Percentiles rank a stretch among this genome's conserved stretches.
Conservation (phyloP, 2,888 invertebrate genomes). For the Xiphydria camelus region DNA sequence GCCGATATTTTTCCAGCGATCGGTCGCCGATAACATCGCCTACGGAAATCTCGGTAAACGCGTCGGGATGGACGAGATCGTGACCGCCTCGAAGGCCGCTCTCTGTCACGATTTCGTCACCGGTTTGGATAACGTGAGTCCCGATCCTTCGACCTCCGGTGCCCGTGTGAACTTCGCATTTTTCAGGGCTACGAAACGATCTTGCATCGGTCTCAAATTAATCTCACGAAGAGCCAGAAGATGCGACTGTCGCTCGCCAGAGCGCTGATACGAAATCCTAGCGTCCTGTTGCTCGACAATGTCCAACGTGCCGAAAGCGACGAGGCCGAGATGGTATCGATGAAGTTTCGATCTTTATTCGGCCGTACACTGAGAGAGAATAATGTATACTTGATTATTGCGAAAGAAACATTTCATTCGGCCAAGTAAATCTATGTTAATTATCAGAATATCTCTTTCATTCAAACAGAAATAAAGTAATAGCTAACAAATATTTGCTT, state of each 20-base stretch:
- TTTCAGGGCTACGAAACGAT: constrained; percentile 17
- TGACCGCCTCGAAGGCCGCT: constrained; percentile 53
- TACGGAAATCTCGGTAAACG: constrained; percentile 59
- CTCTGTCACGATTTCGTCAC: constrained; percentile 59
- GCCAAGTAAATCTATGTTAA: too few relatives aligned
- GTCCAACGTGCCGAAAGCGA: constrained; percentile 18
- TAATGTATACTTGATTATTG: not conserved
- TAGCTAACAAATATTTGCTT: too few relatives aligned
- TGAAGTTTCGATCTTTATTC: not conserved
- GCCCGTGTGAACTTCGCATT: not conserved
- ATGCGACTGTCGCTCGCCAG: constrained; percentile 21
- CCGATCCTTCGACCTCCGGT: not conserved
- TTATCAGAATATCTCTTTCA: too few relatives aligned
- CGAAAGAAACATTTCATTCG: too few relatives aligned
- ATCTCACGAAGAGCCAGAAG: constrained; percentile 21
- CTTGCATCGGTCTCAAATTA: constrained; percentile 8
- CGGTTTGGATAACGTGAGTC: constrained; percentile 50
- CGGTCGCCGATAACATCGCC: constrained; percentile 62
- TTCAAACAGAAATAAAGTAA: too few relatives aligned
- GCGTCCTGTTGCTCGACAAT: constrained; percentile 19
- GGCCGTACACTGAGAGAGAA: not conserved
- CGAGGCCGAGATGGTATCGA: constrained; percentile 15
- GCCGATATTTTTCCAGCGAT: constrained; percentile 61
- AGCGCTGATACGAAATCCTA: constrained; percentile 20
- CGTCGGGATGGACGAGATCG: constrained; percentile 56